Conservation (phyloP, 2,797 vertebrate genomes). For the Pagetopsis macropterus region DNA sequence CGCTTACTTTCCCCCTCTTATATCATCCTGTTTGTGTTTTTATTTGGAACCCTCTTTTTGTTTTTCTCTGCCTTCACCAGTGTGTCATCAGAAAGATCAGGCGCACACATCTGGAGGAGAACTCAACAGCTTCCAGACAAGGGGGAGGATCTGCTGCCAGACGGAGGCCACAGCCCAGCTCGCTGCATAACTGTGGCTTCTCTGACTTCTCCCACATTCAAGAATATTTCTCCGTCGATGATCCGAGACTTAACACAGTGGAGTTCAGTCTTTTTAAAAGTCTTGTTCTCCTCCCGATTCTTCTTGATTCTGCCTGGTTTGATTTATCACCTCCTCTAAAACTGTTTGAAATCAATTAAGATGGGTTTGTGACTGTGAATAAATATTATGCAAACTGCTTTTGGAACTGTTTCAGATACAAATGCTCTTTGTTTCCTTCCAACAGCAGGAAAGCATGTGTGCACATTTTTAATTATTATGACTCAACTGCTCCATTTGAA, state of each 20-base stretch:
- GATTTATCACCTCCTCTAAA: not conserved
- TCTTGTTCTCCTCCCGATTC: not conserved
- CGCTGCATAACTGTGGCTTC: constrained; percentile 77
- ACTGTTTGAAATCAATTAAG: not conserved
- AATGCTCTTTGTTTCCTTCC: constrained; percentile 10
- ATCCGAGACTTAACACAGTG: constrained; percentile 5
- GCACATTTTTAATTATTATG: constrained; percentile 25
- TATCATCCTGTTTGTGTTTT: constrained; percentile 40
- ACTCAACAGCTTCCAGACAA: constrained; percentile 75
- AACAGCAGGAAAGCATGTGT: constrained; percentile 33
- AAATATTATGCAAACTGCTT: not conserved
- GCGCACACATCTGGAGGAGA: constrained; percentile 77
- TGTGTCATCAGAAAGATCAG: constrained; percentile 62
- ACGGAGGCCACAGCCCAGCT: constrained; percentile 62
- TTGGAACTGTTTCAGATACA: not conserved
- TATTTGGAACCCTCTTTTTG: constrained; percentile 16
- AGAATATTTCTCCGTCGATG: constrained; percentile 39
- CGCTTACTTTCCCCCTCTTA: constrained; percentile 6
- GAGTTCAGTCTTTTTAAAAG: constrained; percentile 8
- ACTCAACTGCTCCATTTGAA: constrained; percentile 39
- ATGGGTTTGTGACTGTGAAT: not conserved
- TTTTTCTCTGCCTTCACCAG: constrained; percentile 41
- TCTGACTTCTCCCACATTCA: constrained; percentile 42
- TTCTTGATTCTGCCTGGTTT: not conserved
- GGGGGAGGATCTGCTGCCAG: constrained; percentile 64